A percentile compares a stretch with the other conserved stretches of the same genome.
Conservation (phyloP, 1,140 invertebrate species). For the Diprion similis region DNA sequence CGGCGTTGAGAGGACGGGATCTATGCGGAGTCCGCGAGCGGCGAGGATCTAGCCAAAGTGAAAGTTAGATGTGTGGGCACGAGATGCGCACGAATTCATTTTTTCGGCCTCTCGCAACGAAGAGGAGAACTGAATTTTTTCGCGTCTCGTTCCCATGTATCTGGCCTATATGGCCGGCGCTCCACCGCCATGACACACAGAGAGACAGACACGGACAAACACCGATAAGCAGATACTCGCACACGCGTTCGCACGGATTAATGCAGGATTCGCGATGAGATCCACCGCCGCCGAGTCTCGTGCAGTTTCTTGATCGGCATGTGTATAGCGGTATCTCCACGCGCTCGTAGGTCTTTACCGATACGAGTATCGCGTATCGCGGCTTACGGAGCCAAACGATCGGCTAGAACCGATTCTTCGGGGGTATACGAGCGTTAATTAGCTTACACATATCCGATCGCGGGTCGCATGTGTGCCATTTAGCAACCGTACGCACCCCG, state of each 20-base stretch:
- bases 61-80: conserved; percentile 65
- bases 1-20: not conserved
- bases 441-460: not conserved
- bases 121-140: conserved; percentile 8
- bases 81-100: conserved; percentile 65
- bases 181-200: not conserved
- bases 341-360: conserved; percentile 17
- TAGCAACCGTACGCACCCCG: not conserved
- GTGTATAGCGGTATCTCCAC: conserved; percentile 22
- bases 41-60: conserved; percentile 59
- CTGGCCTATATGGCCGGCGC: conserved; percentile 55
- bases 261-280: too few relatives aligned
- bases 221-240: too few relatives aligned
- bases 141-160: conserved; percentile 56
- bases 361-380: too few relatives aligned
- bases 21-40: conserved; percentile 3
- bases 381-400: not conserved
- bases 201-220: too few relatives aligned
- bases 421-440: not conserved
- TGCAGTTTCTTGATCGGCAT: conserved; percentile 10
- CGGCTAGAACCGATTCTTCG: not conserved
- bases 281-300: not conserved
- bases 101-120: conserved; percentile 55
- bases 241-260: too few relatives aligned
- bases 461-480: too few relatives aligned